Conservation (phyloP, 2,113 vertebrate genomes). For the Phocoena sinus region DNA sequence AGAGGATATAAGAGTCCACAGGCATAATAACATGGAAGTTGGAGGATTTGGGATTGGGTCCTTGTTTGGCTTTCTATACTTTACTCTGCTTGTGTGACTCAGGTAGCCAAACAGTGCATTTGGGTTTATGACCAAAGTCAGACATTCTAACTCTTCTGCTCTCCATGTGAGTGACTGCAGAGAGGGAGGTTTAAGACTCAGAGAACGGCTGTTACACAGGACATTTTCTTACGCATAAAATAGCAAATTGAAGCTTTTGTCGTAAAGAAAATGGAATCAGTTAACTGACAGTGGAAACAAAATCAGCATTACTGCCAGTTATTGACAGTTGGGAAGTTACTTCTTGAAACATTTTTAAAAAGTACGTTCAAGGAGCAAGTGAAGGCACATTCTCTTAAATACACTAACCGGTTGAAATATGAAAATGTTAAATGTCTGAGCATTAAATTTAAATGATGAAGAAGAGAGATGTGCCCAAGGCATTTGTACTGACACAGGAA, state of each 20-base stretch:
- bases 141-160: neutral
- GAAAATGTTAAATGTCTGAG: conserved; percentile 76
- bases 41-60: neutral
- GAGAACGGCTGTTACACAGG: neutral
- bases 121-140: conserved; percentile 23
- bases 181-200: neutral
- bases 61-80: neutral
- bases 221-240: conserved; percentile 17
- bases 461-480: conserved; percentile 59
- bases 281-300: neutral
- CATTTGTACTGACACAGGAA: conserved; percentile 63
- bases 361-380: conserved; percentile 55
- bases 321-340: neutral
- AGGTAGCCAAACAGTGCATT: neutral
- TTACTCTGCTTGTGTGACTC: neutral
- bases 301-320: neutral
- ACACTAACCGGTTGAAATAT: conserved; percentile 67
- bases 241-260: conserved; percentile 11
- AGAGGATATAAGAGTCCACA: neutral
- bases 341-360: neutral
- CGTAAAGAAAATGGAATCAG: conserved; percentile 34
- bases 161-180: neutral
- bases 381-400: conserved; percentile 67
- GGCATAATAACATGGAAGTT: neutral
- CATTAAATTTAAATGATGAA: conserved; percentile 81